These are phyloP conservation scores for Dasypogon diadema DNA, from an alignment of 2,888 invertebrate genomes.

Conservation along the genomic window DNA sequence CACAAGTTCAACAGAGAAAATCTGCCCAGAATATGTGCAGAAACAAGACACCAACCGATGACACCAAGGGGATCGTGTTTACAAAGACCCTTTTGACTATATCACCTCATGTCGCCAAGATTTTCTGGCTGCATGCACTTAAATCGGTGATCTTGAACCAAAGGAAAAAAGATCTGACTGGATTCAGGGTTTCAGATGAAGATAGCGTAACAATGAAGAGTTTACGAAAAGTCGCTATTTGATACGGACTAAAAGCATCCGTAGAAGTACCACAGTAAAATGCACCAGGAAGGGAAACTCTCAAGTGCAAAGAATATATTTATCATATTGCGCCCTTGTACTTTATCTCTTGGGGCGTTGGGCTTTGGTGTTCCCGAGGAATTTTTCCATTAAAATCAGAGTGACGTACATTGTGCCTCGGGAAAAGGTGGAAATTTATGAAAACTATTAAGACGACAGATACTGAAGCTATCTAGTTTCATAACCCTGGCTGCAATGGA, in stretches of 20 bases:
- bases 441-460: slow-evolving; percentile 18
- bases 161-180: background rate
- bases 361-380: slow-evolving; percentile 9
- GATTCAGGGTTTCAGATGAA: slow-evolving; percentile 12
- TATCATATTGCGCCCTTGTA: slow-evolving; percentile 8
- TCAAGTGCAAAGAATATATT: background rate
- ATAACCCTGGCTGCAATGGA: background rate
- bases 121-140: background rate
- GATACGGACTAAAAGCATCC: slow-evolving; percentile 8
- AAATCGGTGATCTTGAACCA: slow-evolving; percentile 25
- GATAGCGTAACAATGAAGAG: slow-evolving; percentile 3
- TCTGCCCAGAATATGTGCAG: background rate
- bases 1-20: background rate
- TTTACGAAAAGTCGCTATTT: slow-evolving; percentile 8
- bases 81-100: slow-evolving; percentile 6
- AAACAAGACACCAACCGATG: background rate
- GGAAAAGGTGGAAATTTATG: slow-evolving; percentile 23
- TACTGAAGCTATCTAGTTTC: slow-evolving; percentile 5
- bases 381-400: slow-evolving; percentile 29
- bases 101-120: background rate
- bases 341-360: slow-evolving; percentile 2
- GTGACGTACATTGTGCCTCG: slow-evolving; percentile 4
- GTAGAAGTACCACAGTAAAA: background rate
- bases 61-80: slow-evolving; percentile 23
- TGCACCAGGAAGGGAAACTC: too few species aligned